phyloP scores from a whole-genome alignment of 2,888 invertebrate species.

The Eupithecia subumbrata region DNA sequence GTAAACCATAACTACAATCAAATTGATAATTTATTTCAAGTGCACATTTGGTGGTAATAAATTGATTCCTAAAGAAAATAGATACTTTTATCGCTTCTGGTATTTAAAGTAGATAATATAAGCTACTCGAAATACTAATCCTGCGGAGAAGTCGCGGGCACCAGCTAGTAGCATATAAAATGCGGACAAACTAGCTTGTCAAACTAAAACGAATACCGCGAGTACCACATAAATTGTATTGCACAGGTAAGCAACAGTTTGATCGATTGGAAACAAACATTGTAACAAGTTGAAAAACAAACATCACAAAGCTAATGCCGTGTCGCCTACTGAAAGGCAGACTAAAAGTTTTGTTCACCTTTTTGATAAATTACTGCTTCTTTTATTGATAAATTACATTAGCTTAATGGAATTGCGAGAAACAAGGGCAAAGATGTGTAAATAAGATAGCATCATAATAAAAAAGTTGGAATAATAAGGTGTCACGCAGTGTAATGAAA shows the following conservation, averaged over 20 bases:
- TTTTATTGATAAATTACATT: background rate
- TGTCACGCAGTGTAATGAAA: background rate
- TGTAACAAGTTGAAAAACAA: slow-evolving; percentile 5
- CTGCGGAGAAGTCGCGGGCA: too few species aligned
- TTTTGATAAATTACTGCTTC: background rate
- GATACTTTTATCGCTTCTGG: too few species aligned
- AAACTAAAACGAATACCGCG: background rate
- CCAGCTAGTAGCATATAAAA: background rate
- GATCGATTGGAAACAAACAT: slow-evolving; percentile 14
- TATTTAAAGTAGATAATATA: too few species aligned
- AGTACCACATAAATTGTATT: background rate
- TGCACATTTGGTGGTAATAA: too few species aligned
- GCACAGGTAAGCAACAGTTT: slow-evolving; percentile 10
- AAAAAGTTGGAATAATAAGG: background rate
- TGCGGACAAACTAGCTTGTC: background rate
- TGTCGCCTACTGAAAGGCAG: slow-evolving; percentile 5
- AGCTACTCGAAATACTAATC: too few species aligned
- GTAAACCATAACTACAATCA: too few species aligned
- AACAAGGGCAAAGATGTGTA: slow-evolving; percentile 1
- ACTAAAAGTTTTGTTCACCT: slow-evolving; percentile 2
- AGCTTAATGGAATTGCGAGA: background rate
- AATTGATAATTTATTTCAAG: too few species aligned
- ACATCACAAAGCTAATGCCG: background rate
- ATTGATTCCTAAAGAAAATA: too few species aligned
- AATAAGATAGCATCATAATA: background rate